Evolutionary conservation across 92 coral and sea anemone genomes (phyloP), one percentile per base, ranked within the genome.

Genomic region (Blastomussa wellsi): DNA sequence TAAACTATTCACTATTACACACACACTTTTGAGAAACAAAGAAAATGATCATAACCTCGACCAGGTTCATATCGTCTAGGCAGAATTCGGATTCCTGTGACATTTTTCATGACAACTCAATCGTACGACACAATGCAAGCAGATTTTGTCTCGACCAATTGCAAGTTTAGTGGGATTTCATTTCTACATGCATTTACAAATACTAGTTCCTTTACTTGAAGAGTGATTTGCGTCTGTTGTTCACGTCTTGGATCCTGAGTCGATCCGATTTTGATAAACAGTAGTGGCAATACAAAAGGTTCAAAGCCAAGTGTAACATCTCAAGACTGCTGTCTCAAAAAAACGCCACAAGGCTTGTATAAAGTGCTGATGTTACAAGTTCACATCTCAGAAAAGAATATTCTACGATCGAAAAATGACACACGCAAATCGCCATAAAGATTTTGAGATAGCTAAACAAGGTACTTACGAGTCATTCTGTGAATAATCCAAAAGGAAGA

Each of bases 401-500:
- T 35, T 5, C 48, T 20, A 37, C 15, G 35, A 37, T 70, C 72
- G 47, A 24, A 60, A 41, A 79, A 31, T 31, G 31, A 11, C n/a
- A 2, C 4, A 17, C 48, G 15, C 24, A 5, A 20, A 7, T 38
- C 80, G 33, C 14, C n/a, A 31, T 0, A 7, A 73, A 28, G 10
- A 33, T 39, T n/a, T 7, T n/a, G 67, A 19, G 14, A 26, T 36
- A 28, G n/a, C 19, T 74, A n/a, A 29, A 73, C 0, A 0, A 73
- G 22, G 29, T 83, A 83, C 87, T 83, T 75, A 83, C 87, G 87
- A 83, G 87, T 83, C 87, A 83, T 83, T 83, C 47, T 74, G 62
- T 52, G 51, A 53, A 41, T 47, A 83, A 19, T 73, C 73, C 80
- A 22, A 15, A 32, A 31, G 5, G 60, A 74, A 65, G 49, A 55